Conservation (phyloP, 2,888 invertebrate species). For the Eilema griseolum region DNA sequence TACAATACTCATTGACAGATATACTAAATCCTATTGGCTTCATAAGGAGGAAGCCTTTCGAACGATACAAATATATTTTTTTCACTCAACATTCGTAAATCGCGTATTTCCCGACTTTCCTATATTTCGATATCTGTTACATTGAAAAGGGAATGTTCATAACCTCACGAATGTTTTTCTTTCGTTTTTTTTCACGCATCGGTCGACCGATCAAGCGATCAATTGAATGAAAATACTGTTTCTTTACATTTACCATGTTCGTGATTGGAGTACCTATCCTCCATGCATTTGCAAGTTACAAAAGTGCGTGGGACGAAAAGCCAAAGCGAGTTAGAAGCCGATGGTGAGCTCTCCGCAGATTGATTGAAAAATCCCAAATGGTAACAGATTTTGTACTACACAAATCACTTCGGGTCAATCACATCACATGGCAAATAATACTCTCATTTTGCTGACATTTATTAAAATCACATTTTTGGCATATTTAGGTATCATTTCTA, state of each 20-base stretch:
- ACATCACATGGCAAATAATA: neutral
- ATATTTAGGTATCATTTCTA: too few species aligned
- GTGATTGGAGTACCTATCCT: constrained; percentile 5
- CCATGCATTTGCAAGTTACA: constrained; percentile 7
- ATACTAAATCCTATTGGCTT: constrained; percentile 45
- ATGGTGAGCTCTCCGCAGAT: neutral
- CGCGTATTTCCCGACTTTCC: constrained; percentile 35
- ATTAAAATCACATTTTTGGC: neutral
- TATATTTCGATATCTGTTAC: constrained; percentile 29
- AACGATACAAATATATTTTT: constrained; percentile 36
- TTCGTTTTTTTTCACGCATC: constrained; percentile 58
- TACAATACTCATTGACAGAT: constrained; percentile 34
- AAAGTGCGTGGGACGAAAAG: constrained; percentile 7
- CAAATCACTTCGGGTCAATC: neutral
- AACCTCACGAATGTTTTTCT: constrained; percentile 50
- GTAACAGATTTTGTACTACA: neutral
- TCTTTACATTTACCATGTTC: constrained; percentile 40
- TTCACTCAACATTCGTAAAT: constrained; percentile 37
- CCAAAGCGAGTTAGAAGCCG: neutral
- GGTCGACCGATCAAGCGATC: constrained; percentile 42
- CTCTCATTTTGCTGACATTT: neutral
- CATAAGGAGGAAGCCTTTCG: constrained; percentile 34
- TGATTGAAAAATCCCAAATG: constrained; percentile 4
- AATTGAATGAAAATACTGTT: constrained; percentile 48
- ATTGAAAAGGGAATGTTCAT: constrained; percentile 40